These are phyloP conservation scores for Tringa solitaria DNA, from an alignment of 2,113 vertebrate species.

Conservation along the genomic window DNA sequence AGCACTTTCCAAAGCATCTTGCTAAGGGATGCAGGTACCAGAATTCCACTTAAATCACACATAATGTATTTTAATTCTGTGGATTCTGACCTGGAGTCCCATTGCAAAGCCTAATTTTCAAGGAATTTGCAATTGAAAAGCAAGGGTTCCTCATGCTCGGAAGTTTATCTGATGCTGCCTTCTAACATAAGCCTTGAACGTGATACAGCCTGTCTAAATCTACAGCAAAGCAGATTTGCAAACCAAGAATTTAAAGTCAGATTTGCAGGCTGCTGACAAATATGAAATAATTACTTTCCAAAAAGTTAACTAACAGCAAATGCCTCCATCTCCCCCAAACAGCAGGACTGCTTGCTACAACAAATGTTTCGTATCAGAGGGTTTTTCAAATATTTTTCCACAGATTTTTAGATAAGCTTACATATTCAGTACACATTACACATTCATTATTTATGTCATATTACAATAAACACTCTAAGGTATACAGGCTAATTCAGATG, in stretches of 20 bases:
- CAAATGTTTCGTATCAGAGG: background rate
- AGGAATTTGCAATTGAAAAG: background rate
- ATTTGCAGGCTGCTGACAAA: slow-evolving; percentile 2
- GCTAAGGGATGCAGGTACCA: background rate
- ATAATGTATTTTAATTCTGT: background rate
- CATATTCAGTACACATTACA: background rate
- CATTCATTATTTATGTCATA: background rate
- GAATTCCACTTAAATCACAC: background rate
- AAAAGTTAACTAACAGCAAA: background rate
- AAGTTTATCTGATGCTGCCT: background rate
- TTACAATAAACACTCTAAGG: background rate
- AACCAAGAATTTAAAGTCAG: background rate
- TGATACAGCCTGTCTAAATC: background rate
- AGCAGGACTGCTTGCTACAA: background rate
- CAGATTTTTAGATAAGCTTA: background rate
- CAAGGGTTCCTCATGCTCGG: background rate
- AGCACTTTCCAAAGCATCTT: background rate
- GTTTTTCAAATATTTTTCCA: background rate
- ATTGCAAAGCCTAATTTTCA: background rate
- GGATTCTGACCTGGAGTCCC: background rate
- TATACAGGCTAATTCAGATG: background rate
- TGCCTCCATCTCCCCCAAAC: background rate
- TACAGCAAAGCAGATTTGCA: background rate
- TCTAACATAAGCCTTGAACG: background rate
- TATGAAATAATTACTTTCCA: slow-evolving; percentile 1